These are phyloP conservation scores for Apamea epomidion DNA, from an alignment of 2,888 invertebrate species.

Conservation along the genomic window DNA sequence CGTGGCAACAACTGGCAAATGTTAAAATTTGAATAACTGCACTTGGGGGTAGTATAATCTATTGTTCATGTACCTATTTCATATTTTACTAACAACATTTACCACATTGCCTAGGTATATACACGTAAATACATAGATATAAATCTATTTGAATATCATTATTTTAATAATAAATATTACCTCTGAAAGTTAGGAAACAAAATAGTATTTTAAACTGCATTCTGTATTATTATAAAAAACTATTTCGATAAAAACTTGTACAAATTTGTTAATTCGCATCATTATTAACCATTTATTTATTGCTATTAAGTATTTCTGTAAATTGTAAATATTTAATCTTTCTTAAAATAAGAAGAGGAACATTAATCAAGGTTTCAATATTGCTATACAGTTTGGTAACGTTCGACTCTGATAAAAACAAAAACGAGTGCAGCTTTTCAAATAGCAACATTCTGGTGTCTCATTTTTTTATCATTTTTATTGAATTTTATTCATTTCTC, in stretches of 20 bases:
- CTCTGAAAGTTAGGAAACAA: constrained; percentile 91
- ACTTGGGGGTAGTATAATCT: constrained; percentile 86
- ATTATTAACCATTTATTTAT: constrained; percentile 87
- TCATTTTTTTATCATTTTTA: constrained; percentile 76
- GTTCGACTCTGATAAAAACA: constrained; percentile 82
- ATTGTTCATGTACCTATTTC: constrained; percentile 80
- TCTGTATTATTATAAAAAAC: constrained; percentile 89
- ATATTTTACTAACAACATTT: constrained; percentile 83
- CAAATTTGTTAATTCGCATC: constrained; percentile 89
- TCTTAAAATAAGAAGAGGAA: constrained; percentile 91
- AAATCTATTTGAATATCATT: constrained; percentile 91
- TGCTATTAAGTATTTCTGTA: constrained; percentile 88
- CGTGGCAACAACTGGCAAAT: constrained; percentile 86
- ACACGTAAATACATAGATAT: constrained; percentile 91
- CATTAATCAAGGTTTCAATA: constrained; percentile 89
- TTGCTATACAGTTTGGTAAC: constrained; percentile 89
- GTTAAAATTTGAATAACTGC: constrained; percentile 91
- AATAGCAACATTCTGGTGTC: constrained; percentile 86
- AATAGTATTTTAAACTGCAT: constrained; percentile 87
- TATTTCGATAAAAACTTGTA: constrained; percentile 90
- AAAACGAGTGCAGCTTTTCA: constrained; percentile 90
- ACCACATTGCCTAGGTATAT: constrained; percentile 82
- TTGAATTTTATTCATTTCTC: constrained; percentile 75
- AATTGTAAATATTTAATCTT: constrained; percentile 91
- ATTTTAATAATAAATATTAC: constrained; percentile 91